Base-by-base conservation (phyloP, 2,888 invertebrate genomes). In the Metallyticus violacea region DNA sequence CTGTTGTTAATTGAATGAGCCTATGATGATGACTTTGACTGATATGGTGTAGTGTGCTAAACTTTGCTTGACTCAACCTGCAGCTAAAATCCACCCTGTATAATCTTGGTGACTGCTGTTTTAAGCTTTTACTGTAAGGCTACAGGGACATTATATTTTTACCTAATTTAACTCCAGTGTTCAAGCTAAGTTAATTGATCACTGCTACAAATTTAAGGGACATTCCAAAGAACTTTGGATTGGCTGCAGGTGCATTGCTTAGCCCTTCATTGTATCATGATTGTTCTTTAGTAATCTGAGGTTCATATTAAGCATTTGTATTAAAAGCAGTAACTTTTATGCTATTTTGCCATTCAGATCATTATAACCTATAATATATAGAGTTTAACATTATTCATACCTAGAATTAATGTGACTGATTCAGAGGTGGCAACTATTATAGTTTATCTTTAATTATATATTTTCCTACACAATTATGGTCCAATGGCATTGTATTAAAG, bases 221-320 rank as follows among this genome's bases (percentile, higher is more conserved):
- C 79, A 29, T 27, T 27, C 5, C 15, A 79, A 25, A 26, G 27
- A 26, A 2, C 29, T 29, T 62, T 28, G 79, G 79, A 62, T 79
- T 25, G 26, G 40, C 62, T 85, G 79, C 30, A 79, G 85, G 79
- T 40, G 79, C 85, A 85, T 27, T 77, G 77, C 26, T 22, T 9
- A 79, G 83, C 79, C 62, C 79, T 85, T 40, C 26, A n/a, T 28
- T 26, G 26, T 28, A 62, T n/a, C 26, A 62, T 85, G 85, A 85
- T 85, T 85, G 40, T 85, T 85, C 85, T 85, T 85, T 85, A 85
- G 85, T 85, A 85, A 85, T 85, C 85, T 85, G 85, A 85, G 40
- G 83, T 22, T 62, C 40, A 62, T 15, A 27, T 28, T 83, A 7
- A 62, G 22, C 40, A 15, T 62, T 62, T 15, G 15, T 15, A 62